Base-by-base conservation (phyloP, 1,140 invertebrate species). In the Drosophila navojoa region DNA sequence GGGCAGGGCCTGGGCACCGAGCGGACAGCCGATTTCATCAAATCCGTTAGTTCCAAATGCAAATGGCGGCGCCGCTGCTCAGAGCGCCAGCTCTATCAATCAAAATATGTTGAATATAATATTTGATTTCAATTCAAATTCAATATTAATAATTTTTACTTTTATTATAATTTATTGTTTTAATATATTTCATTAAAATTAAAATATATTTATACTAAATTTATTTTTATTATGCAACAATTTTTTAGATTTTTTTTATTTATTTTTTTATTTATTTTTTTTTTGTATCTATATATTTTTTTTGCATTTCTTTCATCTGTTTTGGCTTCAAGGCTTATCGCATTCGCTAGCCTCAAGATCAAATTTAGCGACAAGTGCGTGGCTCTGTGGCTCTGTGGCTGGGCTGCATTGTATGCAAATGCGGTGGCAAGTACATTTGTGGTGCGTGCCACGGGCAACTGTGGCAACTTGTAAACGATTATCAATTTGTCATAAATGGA, bases 401-500 rank as follows among this genome's bases (percentile, higher is more conserved):
- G n/a, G 49, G 22, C 25, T 16, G 55, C 76, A 87, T 87, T 87
- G 82, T 87, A 87, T 87, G 82, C 84, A 89, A 87, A 87, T 87
- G 35, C 63, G 47, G 35, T 49, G 15, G 38, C 50, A 7, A 57
- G 66, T 67, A 58, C 70, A 68, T 80, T 58, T 69, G 42, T 59
- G 82, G 82, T 87, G 82, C 82, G 82, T 87, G 79, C 82, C 82
- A 57, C 25, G 19, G 38, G 62, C 29, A 27, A 50, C 42, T 71
- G 25, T 71, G 25, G 71, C 67, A 67, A 75, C 58, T 82, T 87
- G 82, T 89, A 63, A 82, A 50, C 84, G 84, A 89, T 89, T 89
- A 89, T 89, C 84, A 89, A 89, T 89, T 89, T 89, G 84, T 89
- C 84, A 89, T 89, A 89, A 89, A 89, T 89, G 84, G 84, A 66